Conservation (phyloP, 1,140 invertebrate genomes). For the Papilio machaon region DNA sequence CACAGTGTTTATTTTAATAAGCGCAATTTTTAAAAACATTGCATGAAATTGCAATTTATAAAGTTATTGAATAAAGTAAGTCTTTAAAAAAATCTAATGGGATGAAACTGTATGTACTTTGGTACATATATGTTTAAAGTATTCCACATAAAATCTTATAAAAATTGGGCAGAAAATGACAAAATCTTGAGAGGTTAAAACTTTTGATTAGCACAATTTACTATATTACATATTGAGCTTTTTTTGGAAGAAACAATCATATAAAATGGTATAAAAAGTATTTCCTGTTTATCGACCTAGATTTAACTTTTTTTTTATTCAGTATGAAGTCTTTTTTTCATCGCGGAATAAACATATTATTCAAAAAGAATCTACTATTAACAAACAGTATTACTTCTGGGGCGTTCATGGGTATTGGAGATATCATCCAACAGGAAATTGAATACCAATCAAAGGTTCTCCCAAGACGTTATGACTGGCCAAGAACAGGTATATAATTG, state of each 20-base stretch:
- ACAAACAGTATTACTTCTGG: constrained; percentile 88
- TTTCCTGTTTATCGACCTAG: background rate
- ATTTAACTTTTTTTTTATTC: constrained; percentile 12
- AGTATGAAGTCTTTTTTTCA: constrained; percentile 56
- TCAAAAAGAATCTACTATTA: constrained; percentile 86
- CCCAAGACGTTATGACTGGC: constrained; percentile 81
- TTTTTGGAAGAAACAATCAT: background rate
- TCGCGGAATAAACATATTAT: constrained; percentile 68
- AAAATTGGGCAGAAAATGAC: constrained; percentile 7
- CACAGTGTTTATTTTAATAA: constrained; percentile 17
- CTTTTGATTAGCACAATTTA: background rate
- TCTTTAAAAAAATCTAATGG: constrained; percentile 4
- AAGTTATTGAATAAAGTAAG: constrained; percentile 22
- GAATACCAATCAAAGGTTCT: constrained; percentile 81
- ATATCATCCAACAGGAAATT: constrained; percentile 85
- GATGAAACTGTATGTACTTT: background rate
- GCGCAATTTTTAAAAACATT: constrained; percentile 24
- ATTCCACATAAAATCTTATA: background rate
- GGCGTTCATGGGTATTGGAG: constrained; percentile 86
- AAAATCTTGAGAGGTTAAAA: constrained; percentile 23
- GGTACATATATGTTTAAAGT: background rate
- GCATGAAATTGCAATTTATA: constrained; percentile 17
- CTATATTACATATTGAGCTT: background rate
- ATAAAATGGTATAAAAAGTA: constrained; percentile 1
- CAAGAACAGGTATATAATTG: constrained; percentile 71